These are phyloP conservation scores for Oreocharis arfaki DNA, from an alignment of 2,113 vertebrate genomes.

Conservation along the genomic window DNA sequence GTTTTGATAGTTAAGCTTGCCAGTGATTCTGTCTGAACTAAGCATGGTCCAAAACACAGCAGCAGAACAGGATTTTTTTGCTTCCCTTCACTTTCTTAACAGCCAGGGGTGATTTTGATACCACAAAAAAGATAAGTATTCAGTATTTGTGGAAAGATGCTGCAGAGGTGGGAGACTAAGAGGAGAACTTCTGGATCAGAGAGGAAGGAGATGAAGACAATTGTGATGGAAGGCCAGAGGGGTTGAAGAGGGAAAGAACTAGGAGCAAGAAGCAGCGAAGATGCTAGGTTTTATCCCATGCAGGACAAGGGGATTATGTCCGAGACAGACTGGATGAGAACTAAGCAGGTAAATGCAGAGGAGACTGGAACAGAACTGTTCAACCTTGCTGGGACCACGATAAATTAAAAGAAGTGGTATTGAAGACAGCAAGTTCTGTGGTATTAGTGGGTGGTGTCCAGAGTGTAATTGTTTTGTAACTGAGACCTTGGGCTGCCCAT, in stretches of 20 bases:
- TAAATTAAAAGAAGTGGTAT: background rate
- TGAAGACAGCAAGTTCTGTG: background rate
- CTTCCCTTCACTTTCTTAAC: background rate
- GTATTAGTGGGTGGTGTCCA: background rate
- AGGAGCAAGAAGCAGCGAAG: background rate
- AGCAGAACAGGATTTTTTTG: constrained; percentile 5
- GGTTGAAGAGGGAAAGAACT: background rate
- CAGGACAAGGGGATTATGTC: background rate
- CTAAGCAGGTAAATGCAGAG: background rate
- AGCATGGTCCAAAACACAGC: background rate
- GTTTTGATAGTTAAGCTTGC: background rate
- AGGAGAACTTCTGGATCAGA: background rate
- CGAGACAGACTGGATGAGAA: background rate
- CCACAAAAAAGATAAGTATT: background rate
- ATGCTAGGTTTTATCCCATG: background rate
- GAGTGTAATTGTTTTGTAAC: background rate
- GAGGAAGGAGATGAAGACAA: background rate
- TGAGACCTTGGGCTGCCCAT: background rate
- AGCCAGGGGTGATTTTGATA: background rate
- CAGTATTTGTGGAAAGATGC: background rate
- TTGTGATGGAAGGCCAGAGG: background rate
- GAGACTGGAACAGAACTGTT: background rate
- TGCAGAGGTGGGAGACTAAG: background rate
- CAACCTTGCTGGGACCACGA: background rate
- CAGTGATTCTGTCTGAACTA: background rate